These are phyloP conservation scores for Centruroides sculpturatus DNA, from an alignment of 1,140 invertebrate genomes.

Conservation along the genomic window DNA sequence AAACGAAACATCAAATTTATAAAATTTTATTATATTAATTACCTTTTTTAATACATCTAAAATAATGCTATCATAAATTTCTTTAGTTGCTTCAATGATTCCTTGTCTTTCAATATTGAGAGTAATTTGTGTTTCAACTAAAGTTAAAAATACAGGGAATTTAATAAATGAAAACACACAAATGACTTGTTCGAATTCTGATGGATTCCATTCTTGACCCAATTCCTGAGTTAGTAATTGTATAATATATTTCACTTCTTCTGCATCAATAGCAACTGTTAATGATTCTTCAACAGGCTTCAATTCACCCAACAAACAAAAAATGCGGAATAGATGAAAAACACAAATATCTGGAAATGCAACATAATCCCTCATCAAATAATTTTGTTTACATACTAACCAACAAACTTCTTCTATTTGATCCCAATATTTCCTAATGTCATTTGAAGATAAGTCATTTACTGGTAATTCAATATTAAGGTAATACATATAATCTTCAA, in stretches of 20 bases:
- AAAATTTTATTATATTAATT: conserved; percentile 14
- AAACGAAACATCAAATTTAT: conserved; percentile 15
- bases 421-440: conserved; percentile 38
- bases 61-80: conserved; percentile 58
- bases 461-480: conserved; percentile 55
- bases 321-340: conserved; percentile 59
- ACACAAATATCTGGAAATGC: conserved; percentile 46
- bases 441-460: conserved; percentile 39
- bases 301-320: conserved; percentile 56
- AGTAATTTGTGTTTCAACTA: conserved; percentile 52
- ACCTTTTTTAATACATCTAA: conserved; percentile 70
- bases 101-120: conserved; percentile 41
- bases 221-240: conserved; percentile 47
- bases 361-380: conserved; percentile 38
- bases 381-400: conserved; percentile 52
- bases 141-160: conserved; percentile 50
- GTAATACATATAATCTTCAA: conserved; percentile 56
- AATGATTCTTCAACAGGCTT: conserved; percentile 19
- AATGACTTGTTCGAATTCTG: conserved; percentile 46
- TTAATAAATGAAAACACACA: conserved; percentile 42
- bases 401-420: conserved; percentile 54
- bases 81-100: conserved; percentile 51
- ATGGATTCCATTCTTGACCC: conserved; percentile 45
- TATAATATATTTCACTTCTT: conserved; percentile 46
- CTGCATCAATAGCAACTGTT: conserved; percentile 24